A percentile compares a stretch with the other conserved stretches of the same genome.
phyloP scores from a whole-genome alignment of 2,797 vertebrate genomes.

The Myotis pilosus region DNA sequence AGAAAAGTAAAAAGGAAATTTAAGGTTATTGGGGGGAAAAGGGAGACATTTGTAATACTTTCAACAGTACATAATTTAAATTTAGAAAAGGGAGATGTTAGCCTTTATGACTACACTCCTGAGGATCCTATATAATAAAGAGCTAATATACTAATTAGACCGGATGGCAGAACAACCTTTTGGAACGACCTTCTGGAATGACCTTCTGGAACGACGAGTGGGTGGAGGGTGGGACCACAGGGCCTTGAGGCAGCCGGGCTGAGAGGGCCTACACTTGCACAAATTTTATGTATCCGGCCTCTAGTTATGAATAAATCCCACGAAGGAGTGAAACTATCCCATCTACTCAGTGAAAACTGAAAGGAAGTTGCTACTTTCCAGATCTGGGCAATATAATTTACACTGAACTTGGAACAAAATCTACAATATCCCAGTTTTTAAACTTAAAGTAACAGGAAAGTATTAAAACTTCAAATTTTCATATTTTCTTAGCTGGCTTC shows the following conservation, averaged over 20 bases:
- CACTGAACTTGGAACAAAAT: background rate
- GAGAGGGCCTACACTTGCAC: too few relatives aligned
- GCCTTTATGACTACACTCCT: background rate
- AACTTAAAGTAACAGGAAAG: background rate
- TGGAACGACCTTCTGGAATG: too few relatives aligned
- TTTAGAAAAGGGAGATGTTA: background rate
- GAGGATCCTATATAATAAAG: too few relatives aligned
- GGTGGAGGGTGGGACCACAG: fast-evolving
- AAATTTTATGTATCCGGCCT: too few relatives aligned
- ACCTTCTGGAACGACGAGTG: too few relatives aligned
- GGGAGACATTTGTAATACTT: too few relatives aligned
- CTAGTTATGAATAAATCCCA: background rate
- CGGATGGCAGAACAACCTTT: too few relatives aligned
- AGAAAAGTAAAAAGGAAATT: background rate
- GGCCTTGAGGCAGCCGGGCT: fast-evolving
- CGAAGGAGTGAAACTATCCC: background rate
- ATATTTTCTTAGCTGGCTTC: background rate
- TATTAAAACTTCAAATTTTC: background rate
- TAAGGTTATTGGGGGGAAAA: too few relatives aligned
- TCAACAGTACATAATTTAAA: too few relatives aligned
- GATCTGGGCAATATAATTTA: background rate
- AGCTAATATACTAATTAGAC: too few relatives aligned
- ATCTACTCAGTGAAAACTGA: background rate
- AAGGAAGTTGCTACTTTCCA: background rate
- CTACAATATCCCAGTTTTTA: background rate